Evolutionary conservation across 2,113 vertebrate species (phyloP).

Genomic region (Origma solitaria): DNA sequence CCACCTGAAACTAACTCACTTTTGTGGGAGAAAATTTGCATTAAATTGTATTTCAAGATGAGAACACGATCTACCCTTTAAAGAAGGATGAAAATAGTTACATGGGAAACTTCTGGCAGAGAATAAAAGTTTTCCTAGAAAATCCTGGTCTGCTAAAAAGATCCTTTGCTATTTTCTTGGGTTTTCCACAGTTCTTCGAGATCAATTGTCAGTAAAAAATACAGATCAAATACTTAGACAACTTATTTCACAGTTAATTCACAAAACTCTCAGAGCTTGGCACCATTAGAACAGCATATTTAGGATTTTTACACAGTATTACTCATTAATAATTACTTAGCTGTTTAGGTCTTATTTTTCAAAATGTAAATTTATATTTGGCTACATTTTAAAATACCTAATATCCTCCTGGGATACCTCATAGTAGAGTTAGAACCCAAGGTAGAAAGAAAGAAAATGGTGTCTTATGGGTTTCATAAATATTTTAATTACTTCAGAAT

Average conservation of each 20-base stretch:
- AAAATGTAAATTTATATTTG: neutral
- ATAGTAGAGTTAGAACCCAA: neutral
- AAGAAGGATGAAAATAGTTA: neutral
- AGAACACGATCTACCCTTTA: neutral
- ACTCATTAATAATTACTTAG: neutral
- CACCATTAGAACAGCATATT: neutral
- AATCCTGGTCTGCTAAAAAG: neutral
- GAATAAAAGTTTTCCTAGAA: neutral
- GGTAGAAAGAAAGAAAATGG: neutral
- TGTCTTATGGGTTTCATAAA: neutral
- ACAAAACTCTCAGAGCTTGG: neutral
- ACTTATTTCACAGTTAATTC: neutral
- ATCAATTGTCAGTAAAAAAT: neutral
- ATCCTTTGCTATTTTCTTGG: neutral
- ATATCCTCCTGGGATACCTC: neutral
- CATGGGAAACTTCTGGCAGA: neutral
- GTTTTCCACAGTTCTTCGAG: neutral
- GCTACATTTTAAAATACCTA: neutral
- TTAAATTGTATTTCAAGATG: neutral
- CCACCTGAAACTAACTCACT: neutral
- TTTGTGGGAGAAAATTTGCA: neutral
- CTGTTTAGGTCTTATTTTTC: neutral
- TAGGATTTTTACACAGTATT: neutral
- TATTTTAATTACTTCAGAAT: neutral
- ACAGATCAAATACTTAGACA: neutral